Percentiles rank a stretch among this genome's conserved stretches.
Evolutionary conservation across 2,888 invertebrate genomes (phyloP).

Genomic region (Cerastoderma edule): DNA sequence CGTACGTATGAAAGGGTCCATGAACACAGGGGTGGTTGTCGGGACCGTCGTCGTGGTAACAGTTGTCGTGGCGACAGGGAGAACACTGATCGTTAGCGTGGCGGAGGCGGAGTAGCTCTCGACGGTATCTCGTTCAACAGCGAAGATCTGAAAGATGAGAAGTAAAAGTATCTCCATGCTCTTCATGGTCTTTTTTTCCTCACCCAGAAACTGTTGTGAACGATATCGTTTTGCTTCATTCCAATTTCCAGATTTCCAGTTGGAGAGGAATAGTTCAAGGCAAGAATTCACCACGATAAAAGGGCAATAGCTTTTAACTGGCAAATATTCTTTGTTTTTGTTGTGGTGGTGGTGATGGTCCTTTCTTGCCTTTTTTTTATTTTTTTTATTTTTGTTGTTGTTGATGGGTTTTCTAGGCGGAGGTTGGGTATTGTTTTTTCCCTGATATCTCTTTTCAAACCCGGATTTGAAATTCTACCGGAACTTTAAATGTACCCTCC

Average conservation of each 20-base stretch:
- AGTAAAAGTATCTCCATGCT: neutral
- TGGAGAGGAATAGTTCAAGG: neutral
- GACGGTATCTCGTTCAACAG: slow-evolving; percentile 52
- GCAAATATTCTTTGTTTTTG: too few relatives aligned
- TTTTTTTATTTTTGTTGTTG: too few relatives aligned
- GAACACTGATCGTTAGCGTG: slow-evolving; percentile 46
- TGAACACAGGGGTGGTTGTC: slow-evolving; percentile 34
- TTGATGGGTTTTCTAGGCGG: too few relatives aligned
- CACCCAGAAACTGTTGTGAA: neutral
- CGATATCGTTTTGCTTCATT: neutral
- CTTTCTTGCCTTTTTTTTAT: too few relatives aligned
- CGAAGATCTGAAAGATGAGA: slow-evolving; percentile 32
- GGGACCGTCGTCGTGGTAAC: slow-evolving; percentile 37
- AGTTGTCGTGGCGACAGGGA: slow-evolving; percentile 51
- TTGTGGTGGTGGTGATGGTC: too few relatives aligned
- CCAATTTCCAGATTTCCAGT: neutral
- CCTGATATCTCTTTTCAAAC: too few relatives aligned
- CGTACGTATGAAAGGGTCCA: slow-evolving; percentile 58
- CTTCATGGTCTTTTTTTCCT: neutral
- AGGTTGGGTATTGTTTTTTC: too few relatives aligned
- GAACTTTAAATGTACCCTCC: too few relatives aligned
- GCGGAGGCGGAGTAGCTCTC: slow-evolving; percentile 40
- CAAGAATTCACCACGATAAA: neutral
- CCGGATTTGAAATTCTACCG: too few relatives aligned
- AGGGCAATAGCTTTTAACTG: neutral